A percentile compares a stretch with the other conserved stretches of the same genome.
These are phyloP conservation scores for Sceloporus undulatus DNA, from an alignment of 2,113 vertebrate species.

Conservation along the genomic window DNA sequence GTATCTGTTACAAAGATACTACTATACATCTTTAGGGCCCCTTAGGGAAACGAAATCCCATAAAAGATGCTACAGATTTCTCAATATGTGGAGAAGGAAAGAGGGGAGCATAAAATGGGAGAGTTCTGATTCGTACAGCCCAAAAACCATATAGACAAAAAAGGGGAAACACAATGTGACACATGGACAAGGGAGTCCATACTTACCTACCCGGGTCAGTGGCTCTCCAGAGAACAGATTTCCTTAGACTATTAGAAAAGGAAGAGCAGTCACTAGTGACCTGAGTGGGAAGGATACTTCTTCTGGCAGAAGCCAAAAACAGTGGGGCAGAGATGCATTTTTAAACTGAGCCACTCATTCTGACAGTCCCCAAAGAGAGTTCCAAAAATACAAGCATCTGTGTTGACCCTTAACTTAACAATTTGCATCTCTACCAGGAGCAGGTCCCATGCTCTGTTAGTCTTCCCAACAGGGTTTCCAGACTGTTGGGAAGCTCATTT, in stretches of 20 bases:
- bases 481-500: too few relatives aligned
- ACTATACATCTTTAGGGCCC: not conserved
- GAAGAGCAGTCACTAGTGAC: slow-evolving; percentile 69
- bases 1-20: not conserved
- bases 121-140: not conserved
- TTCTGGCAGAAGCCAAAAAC: not conserved
- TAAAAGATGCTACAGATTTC: not conserved
- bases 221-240: slow-evolving; percentile 71
- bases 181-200: slow-evolving; percentile 50
- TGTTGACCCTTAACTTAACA: too few relatives aligned
- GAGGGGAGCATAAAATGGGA: not conserved
- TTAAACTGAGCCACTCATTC: too few relatives aligned
- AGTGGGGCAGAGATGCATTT: too few relatives aligned
- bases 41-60: not conserved
- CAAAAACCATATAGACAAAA: not conserved
- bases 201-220: slow-evolving; percentile 71
- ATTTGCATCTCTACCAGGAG: too few relatives aligned
- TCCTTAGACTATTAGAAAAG: slow-evolving; percentile 78
- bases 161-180: slow-evolving; percentile 36
- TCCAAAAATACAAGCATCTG: too few relatives aligned
- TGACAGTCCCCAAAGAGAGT: too few relatives aligned
- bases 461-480: too few relatives aligned
- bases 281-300: not conserved
- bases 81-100: not conserved
- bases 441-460: too few relatives aligned